Percentiles rank a stretch among this genome's conserved stretches.
These are phyloP conservation scores for Rhynchophorus ferrugineus DNA, from an alignment of 1,140 invertebrate species.

Conservation along the genomic window DNA sequence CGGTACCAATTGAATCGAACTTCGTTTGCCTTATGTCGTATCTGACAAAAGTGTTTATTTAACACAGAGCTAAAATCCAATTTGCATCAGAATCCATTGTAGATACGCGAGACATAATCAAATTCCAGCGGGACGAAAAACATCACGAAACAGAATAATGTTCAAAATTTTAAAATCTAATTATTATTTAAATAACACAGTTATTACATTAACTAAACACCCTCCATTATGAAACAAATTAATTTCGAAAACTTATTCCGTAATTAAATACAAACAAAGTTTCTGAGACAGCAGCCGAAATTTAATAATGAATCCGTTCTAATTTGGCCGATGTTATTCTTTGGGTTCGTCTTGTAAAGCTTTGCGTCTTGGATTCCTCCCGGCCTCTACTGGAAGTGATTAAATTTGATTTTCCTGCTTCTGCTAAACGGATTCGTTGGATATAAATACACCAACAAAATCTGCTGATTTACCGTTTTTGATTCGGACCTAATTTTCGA, in stretches of 20 bases:
- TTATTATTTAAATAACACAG: conserved; percentile 17
- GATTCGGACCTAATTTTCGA: neutral
- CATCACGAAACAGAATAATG: neutral
- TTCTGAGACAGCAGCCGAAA: conserved; percentile 18
- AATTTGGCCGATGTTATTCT: conserved; percentile 17
- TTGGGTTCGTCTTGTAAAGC: conserved; percentile 1
- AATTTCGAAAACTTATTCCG: conserved; percentile 17
- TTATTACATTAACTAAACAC: conserved; percentile 19
- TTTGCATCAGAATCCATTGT: too few relatives aligned
- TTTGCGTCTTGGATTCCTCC: neutral
- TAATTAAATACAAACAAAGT: conserved; percentile 23
- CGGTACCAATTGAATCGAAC: too few relatives aligned
- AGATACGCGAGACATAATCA: too few relatives aligned
- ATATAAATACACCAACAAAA: neutral
- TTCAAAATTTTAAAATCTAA: conserved; percentile 14
- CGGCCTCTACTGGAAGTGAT: too few relatives aligned
- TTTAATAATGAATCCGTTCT: conserved; percentile 15
- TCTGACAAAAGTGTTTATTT: too few relatives aligned
- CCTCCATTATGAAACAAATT: conserved; percentile 17
- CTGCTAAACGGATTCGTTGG: neutral
- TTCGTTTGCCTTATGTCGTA: too few relatives aligned
- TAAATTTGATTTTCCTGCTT: neutral
- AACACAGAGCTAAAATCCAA: too few relatives aligned
- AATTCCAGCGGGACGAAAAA: neutral
- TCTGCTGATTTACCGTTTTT: neutral